A percentile compares a stretch with the other conserved stretches of the same genome.
Conservation (phyloP, 2,113 vertebrate genomes). For the Corapipo altera region DNA sequence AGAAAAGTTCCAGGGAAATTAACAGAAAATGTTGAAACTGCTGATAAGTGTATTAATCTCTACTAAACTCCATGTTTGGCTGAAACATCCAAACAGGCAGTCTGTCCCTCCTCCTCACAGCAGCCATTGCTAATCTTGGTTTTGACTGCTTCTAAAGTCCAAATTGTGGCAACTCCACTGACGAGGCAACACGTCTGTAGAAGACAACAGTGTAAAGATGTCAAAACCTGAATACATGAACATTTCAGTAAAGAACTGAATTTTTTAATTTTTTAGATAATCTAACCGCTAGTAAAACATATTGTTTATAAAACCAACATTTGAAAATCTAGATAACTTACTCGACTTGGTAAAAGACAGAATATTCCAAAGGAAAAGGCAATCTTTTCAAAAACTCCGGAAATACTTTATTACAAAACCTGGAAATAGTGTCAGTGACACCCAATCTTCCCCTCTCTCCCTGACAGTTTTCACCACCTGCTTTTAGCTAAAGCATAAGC, state of each 20-base stretch:
- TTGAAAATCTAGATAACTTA: neutral
- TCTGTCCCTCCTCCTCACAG: neutral
- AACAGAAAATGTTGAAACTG: neutral
- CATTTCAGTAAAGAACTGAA: neutral
- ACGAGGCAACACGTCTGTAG: neutral
- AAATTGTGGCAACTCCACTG: neutral
- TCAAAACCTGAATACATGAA: neutral
- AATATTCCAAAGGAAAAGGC: neutral
- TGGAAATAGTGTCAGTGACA: neutral
- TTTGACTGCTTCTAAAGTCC: neutral
- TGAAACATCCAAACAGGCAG: neutral
- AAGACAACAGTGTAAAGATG: neutral
- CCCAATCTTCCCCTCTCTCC: neutral
- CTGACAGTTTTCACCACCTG: conserved; percentile 8
- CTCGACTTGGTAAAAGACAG: neutral
- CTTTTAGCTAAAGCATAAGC: neutral
- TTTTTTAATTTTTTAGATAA: neutral
- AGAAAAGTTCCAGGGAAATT: neutral
- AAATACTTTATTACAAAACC: neutral
- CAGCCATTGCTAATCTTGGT: neutral
- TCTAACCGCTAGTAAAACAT: neutral
- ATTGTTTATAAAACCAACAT: neutral
- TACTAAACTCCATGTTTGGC: neutral
- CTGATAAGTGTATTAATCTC: neutral
- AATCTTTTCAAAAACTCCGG: neutral